Evolutionary conservation across 2,113 vertebrate species (phyloP).

Genomic region (Dendropsophus ebraccatus): DNA sequence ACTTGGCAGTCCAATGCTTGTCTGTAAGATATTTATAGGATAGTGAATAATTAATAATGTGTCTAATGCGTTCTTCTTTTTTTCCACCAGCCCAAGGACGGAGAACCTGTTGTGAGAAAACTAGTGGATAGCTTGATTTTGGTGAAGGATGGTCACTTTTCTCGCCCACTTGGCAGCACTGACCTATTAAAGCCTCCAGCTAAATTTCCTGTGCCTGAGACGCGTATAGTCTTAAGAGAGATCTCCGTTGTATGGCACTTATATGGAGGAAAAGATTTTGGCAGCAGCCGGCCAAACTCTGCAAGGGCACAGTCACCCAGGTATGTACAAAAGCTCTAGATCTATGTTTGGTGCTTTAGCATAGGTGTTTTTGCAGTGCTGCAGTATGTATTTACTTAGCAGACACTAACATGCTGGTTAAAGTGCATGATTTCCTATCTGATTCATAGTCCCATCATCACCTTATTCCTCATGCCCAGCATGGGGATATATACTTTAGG

Average conservation of each 20-base stretch:
- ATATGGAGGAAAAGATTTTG: slow-evolving; percentile 88
- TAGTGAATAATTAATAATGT: not conserved
- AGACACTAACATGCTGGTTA: too few relatives aligned
- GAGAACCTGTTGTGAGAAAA: slow-evolving; percentile 85
- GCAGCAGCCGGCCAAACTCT: slow-evolving; percentile 64
- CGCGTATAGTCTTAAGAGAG: slow-evolving; percentile 83
- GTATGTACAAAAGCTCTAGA: slow-evolving; percentile 55
- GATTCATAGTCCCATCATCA: too few relatives aligned
- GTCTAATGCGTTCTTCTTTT: not conserved
- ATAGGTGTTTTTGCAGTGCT: too few relatives aligned
- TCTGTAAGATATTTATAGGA: not conserved
- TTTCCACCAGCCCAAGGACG: slow-evolving; percentile 78
- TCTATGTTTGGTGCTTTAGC: too few relatives aligned
- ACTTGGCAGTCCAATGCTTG: not conserved
- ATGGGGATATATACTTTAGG: too few relatives aligned
- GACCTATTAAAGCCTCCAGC: slow-evolving; percentile 85
- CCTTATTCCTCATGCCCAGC: too few relatives aligned
- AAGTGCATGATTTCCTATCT: too few relatives aligned
- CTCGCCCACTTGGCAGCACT: slow-evolving; percentile 83
- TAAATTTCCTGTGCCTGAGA: slow-evolving; percentile 85
- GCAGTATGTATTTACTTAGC: too few relatives aligned
- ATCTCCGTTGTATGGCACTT: slow-evolving; percentile 91
- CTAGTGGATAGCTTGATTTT: slow-evolving; percentile 75
- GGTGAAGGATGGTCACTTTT: slow-evolving; percentile 85
- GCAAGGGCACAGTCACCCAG: slow-evolving; percentile 65